Base-by-base conservation (phyloP, 2,113 vertebrate genomes). In the Triplophysa siluroides region DNA sequence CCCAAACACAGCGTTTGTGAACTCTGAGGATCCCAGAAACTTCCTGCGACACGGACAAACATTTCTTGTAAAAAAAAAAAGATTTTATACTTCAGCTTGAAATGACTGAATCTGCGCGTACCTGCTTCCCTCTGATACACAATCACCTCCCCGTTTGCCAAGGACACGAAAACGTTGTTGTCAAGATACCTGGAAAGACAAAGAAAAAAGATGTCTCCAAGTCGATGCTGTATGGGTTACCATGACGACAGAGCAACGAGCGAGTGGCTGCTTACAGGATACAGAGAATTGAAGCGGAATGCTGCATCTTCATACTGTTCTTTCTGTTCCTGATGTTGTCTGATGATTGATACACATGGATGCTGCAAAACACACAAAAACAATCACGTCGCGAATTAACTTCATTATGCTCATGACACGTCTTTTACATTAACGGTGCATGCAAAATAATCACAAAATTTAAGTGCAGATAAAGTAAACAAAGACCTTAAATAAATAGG, bases 301-400 rank as follows among this genome's bases (percentile, higher is more conserved):
- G 97, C 33, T 99, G 98, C 92, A 99, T 98, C 91, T 99, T 99
- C 97, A 99, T 94, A 92, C 98, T 99, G 93, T 99, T 99, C 88
- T 98, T 98, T 77, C 98, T 91, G 85, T 99, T 99, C 0, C 98
- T 95, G 90, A 99, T 99, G 90, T 97, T 99, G 90, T 99, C 98
- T 0, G 98, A 99, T 1, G 97, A 99, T 86, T 99, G 98, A 89
- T 99, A 99, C 84, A 99, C 97, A 0, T 99, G 98, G 87, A 99
- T 97, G 86, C 98, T 99, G 89, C 78, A 50, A 71, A 38, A 38
- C 33, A 38, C n/a, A 83, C 68, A 16, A 74, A 24, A 29, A 29
- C 26, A 29, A 24, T 23, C 4, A 21, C 4, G 33, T 58, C 4
- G 8, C 19, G n/a, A 29, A n/a, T n/a, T n/a, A n/a, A 29, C 24